Conservation (phyloP, 2,113 vertebrate species). For the Gavialis gangeticus region DNA sequence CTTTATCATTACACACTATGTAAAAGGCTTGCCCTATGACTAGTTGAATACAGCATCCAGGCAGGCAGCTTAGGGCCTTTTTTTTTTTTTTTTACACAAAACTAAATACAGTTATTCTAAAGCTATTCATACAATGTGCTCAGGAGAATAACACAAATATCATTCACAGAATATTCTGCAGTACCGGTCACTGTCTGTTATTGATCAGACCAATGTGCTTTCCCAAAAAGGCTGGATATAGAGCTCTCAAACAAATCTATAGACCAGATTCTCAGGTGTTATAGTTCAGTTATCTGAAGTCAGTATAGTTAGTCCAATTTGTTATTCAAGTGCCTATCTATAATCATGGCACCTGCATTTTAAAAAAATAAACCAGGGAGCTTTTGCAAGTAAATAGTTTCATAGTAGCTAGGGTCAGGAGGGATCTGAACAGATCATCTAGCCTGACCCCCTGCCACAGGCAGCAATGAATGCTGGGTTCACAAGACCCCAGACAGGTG, state of each 20-base stretch:
- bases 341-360: slow-evolving; percentile 1
- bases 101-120: slow-evolving; percentile 7
- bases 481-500: too few relatives aligned
- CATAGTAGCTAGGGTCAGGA: too few relatives aligned
- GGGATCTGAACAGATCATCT: too few relatives aligned
- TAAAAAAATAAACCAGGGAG: not conserved
- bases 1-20: not conserved
- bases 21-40: not conserved
- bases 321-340: not conserved
- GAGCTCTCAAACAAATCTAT: not conserved
- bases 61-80: not conserved
- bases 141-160: slow-evolving; percentile 8
- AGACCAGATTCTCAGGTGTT: not conserved
- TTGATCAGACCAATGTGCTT: not conserved
- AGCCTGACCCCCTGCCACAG: too few relatives aligned
- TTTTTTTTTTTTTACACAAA: not conserved
- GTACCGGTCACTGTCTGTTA: not conserved
- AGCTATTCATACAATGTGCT: not conserved
- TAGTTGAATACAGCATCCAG: not conserved
- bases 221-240: slow-evolving; percentile 4
- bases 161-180: not conserved
- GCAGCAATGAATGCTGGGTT: too few relatives aligned
- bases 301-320: slow-evolving; percentile 18
- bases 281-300: slow-evolving; percentile 10
- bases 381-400: slow-evolving; percentile 2